Base-by-base conservation (phyloP, 2,113 vertebrate species). In the Vidua macroura region DNA sequence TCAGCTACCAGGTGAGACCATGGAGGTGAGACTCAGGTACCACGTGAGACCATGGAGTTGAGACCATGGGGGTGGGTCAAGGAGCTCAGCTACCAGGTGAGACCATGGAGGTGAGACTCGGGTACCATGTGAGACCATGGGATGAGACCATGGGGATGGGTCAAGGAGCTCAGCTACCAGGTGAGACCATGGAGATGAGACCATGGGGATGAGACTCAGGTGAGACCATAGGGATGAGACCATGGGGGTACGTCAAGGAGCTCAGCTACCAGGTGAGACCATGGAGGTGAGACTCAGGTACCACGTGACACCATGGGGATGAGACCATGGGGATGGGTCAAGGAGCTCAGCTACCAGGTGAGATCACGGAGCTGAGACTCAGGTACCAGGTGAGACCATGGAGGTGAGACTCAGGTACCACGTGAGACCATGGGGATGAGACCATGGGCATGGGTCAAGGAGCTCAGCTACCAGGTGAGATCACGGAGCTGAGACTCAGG, bases 1-100 rank as follows among this genome's bases (percentile, higher is more conserved):
- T 98, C 53, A 81, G 95, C 90, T 98, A 97, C 96, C 98, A 98
- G 97, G 98, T 98, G 51, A 33, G 73, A 56, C 19, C 55, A 22
- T 2, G 13, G 20, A 3, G 55, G 33, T 56, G 53, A 33, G 31
- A 33, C 16, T 52, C 51, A 52, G 51, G 2, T 55, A 55, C 30
- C 53, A 31, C 17, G 52, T 55, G 28, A 53, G 30, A 30, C 30
- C 18, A 31, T 9, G 30, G 30, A 5, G 52, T 11, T 20, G 52
- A 53, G 6, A 30, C 15, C 51, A 51, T 15, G 24, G 6, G 53
- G 14, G 8, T 28, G 49, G 41, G 41, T 41, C 12, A 41, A 41
- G 41, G 41, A 41, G 49, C 51, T 51, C 25, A 52, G 27, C 2
- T 52, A 52, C 27, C 51, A 41, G 24, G 53, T 19, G 53, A 33